Evolutionary conservation across 2,797 vertebrate genomes (phyloP), one percentile per base, ranked within the genome.

Genomic region (Bovichtus diacanthus): DNA sequence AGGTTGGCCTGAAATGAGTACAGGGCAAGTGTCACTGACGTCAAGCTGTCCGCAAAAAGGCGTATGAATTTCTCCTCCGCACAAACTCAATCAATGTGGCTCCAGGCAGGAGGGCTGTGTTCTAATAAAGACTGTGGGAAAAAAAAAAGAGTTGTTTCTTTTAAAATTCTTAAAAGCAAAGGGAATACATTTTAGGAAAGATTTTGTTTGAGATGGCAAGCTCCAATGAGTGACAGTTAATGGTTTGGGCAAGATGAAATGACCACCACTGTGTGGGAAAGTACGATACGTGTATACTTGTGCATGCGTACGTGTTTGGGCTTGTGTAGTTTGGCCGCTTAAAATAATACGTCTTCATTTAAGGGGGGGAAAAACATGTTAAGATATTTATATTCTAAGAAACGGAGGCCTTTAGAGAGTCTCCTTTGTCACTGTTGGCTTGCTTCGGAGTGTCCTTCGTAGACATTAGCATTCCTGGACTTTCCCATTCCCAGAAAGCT

Each of bases 401-500:
- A 93, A 90, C 80, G 34, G 47, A 69, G 87, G 70, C 87, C 94
- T 88, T 84, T 54, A 59, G 92, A 93, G 93, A 93, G 80, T 91
- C 84, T 84, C 82, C 69, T 93, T 93, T 94, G 93, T 95, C 94
- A 90, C 90, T 92, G 72, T 94, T 94, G 94, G 93, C 93, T 80
- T 78, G 81, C 71, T 87, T 68, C 60, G 74, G 23, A 74, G 25
- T 89, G 86, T 93, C 89, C 85, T 88, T 60, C 61, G 64, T 77
- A 79, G 87, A 80, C 77, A 78, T 91, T 73, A 81, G 76, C 81
- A 86, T 92, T 92, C 82, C 80, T 74, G 84, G 86, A 87, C 65
- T 92, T 87, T 86, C 72, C 78, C 46, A 38, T 93, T 95, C 92
- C 92, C 93, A 95, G 88, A 84, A 81, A 90, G 82, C 83, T 85